Evolutionary conservation across 2,888 invertebrate species (phyloP).

Genomic region (Dastarcus helophoroides): DNA sequence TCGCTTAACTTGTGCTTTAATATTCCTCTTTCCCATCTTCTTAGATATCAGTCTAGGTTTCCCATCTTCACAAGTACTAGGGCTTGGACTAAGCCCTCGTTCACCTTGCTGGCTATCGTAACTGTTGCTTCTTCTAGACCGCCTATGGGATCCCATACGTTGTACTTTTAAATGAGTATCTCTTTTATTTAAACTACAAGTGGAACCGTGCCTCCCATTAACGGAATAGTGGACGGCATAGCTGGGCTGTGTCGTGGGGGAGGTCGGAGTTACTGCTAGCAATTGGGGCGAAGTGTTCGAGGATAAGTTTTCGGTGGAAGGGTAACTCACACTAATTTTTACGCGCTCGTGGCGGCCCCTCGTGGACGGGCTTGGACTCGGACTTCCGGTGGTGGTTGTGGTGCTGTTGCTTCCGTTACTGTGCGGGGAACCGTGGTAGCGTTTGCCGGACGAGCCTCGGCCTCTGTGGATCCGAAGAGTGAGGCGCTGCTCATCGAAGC

Average conservation of each 20-base stretch:
- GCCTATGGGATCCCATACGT: conserved; percentile 14
- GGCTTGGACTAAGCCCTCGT: conserved; percentile 38
- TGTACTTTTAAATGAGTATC: conserved; percentile 50
- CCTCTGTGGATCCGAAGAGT: conserved; percentile 87
- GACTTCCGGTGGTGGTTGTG: conserved; percentile 53
- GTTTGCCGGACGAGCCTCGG: conserved; percentile 48
- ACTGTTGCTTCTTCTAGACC: conserved; percentile 39
- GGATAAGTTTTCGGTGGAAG: conserved; percentile 57
- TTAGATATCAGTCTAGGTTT: conserved; percentile 41
- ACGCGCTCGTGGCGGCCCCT: conserved; percentile 63
- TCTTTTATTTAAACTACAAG: conserved; percentile 36
- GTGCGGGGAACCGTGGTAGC: conserved; percentile 49
- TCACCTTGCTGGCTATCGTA: conserved; percentile 38
- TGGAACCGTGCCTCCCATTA: conserved; percentile 53
- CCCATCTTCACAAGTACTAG: conserved; percentile 33
- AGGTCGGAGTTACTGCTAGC: conserved; percentile 33
- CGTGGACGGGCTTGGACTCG: conserved; percentile 54
- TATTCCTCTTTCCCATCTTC: conserved; percentile 78
- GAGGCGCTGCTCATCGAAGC: conserved; percentile 82
- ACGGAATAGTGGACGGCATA: conserved; percentile 59
- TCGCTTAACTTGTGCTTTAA: conserved; percentile 82
- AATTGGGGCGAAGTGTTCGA: conserved; percentile 25
- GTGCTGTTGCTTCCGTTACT: conserved; percentile 60
- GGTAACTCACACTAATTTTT: conserved; percentile 78
- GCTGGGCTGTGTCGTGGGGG: conserved; percentile 32